Evolutionary conservation across 2,888 invertebrate species (phyloP).

Genomic region (Neuroscelio doddi): DNA sequence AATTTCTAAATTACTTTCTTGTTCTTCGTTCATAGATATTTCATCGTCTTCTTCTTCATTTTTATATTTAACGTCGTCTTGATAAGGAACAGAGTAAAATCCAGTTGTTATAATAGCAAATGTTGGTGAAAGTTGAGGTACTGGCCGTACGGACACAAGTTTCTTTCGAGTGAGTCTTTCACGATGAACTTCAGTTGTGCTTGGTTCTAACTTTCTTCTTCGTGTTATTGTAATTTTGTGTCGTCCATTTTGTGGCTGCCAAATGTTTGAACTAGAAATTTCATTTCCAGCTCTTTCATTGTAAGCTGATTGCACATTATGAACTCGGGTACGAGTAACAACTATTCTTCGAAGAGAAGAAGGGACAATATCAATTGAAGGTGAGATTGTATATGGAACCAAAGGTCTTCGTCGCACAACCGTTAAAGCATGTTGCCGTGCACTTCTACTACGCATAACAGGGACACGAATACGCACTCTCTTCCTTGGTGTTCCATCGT

Average conservation of each 20-base stretch:
- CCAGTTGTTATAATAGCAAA: slow-evolving; percentile 68
- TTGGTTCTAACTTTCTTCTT: slow-evolving; percentile 62
- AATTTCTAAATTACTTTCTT: slow-evolving; percentile 36
- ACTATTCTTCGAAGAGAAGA: slow-evolving; percentile 60
- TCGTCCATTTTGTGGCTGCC: slow-evolving; percentile 42
- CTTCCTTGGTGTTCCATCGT: slow-evolving; percentile 56
- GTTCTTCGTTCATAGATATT: slow-evolving; percentile 27
- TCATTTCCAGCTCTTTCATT: slow-evolving; percentile 19
- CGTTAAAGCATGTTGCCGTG: slow-evolving; percentile 61
- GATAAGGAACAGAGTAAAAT: slow-evolving; percentile 61
- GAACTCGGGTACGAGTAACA: slow-evolving; percentile 64
- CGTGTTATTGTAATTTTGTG: slow-evolving; percentile 68
- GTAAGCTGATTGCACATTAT: slow-evolving; percentile 47
- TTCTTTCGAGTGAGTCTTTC: slow-evolving; percentile 65
- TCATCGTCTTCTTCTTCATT: slow-evolving; percentile 42
- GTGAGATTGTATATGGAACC: slow-evolving; percentile 47
- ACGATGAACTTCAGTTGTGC: slow-evolving; percentile 42
- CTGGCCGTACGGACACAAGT: slow-evolving; percentile 63
- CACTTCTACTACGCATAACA: slow-evolving; percentile 57
- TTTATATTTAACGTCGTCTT: slow-evolving; percentile 55
- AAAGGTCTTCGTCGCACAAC: slow-evolving; percentile 66
- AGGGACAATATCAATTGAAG: slow-evolving; percentile 34
- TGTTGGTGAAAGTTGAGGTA: slow-evolving; percentile 59
- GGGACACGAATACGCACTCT: slow-evolving; percentile 69
- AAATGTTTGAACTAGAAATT: slow-evolving; percentile 6